These are phyloP conservation scores for Penaeus chinensis DNA, from an alignment of 1,140 invertebrate genomes.

Conservation along the genomic window DNA sequence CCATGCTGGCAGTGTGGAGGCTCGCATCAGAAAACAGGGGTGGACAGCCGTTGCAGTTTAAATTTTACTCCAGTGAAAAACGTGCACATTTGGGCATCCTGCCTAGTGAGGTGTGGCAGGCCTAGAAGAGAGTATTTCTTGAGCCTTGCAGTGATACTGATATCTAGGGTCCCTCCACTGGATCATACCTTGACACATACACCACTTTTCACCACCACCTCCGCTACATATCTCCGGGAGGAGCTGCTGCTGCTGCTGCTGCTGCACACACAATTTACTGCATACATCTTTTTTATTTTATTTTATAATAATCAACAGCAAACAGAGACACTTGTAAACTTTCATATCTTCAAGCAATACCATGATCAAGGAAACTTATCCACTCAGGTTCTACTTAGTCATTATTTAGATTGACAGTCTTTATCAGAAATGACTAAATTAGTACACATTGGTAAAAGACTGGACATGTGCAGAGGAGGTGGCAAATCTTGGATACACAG, in stretches of 20 bases:
- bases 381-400: too few relatives aligned
- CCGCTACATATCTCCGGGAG: constrained; percentile 21
- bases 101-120: constrained; percentile 27
- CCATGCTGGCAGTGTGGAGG: constrained; percentile 57
- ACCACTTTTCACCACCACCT: constrained; percentile 48
- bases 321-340: too few relatives aligned
- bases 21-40: constrained; percentile 32
- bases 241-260: constrained; percentile 22
- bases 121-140: constrained; percentile 31
- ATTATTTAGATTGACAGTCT: too few relatives aligned
- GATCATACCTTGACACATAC: constrained; percentile 29
- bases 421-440: constrained; percentile 18
- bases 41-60: constrained; percentile 36
- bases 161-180: constrained; percentile 31
- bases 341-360: too few relatives aligned
- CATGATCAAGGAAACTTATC: too few relatives aligned
- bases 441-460: constrained; percentile 21
- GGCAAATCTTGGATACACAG: constrained; percentile 42
- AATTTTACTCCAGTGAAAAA: constrained; percentile 1
- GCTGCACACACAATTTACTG: background rate
- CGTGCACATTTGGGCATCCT: constrained; percentile 28
- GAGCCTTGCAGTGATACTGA: constrained; percentile 29
- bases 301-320: too few relatives aligned
- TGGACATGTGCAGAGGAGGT: constrained; percentile 55
- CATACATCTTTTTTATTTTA: too few relatives aligned